Percentiles rank a stretch among this genome's conserved stretches.
Conservation (phyloP, 2,113 vertebrate genomes). For the Tragelaphus buxtoni region DNA sequence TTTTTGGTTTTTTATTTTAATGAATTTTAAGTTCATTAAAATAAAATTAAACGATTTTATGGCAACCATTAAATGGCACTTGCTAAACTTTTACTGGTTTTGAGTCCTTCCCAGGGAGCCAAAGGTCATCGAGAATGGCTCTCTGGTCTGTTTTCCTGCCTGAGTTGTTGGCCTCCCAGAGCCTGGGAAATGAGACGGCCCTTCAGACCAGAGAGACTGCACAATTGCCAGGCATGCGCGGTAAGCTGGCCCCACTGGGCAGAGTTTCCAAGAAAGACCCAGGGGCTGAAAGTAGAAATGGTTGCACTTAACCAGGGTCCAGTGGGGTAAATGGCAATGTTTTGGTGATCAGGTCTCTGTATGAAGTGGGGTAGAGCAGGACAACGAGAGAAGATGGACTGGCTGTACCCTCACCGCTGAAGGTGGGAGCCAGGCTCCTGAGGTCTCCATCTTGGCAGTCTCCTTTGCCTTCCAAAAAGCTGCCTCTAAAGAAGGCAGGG, state of each 20-base stretch:
- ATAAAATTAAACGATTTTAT: neutral
- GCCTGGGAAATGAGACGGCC: neutral
- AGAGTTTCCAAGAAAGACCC: neutral
- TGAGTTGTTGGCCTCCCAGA: neutral
- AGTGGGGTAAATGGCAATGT: neutral
- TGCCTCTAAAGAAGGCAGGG: neutral
- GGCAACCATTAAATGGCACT: slow-evolving; percentile 44
- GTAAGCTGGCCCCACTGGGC: neutral
- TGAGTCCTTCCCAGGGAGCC: slow-evolving; percentile 43
- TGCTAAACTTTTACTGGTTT: slow-evolving; percentile 62
- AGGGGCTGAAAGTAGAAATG: neutral
- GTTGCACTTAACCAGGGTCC: neutral
- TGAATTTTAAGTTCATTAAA: neutral
- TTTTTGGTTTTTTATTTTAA: neutral
- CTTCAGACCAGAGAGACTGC: neutral
- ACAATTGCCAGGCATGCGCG: neutral
- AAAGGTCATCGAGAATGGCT: slow-evolving; percentile 51
- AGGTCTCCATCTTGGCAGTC: neutral
- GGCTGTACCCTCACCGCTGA: neutral
- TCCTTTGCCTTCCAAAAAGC: neutral
- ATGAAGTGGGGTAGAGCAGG: neutral
- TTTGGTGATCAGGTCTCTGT: neutral
- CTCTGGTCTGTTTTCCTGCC: neutral
- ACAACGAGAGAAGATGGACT: neutral
- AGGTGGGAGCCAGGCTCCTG: neutral